Evolutionary conservation across 1,140 invertebrate genomes (phyloP).

Genomic region (Maconellicoccus hirsutus): DNA sequence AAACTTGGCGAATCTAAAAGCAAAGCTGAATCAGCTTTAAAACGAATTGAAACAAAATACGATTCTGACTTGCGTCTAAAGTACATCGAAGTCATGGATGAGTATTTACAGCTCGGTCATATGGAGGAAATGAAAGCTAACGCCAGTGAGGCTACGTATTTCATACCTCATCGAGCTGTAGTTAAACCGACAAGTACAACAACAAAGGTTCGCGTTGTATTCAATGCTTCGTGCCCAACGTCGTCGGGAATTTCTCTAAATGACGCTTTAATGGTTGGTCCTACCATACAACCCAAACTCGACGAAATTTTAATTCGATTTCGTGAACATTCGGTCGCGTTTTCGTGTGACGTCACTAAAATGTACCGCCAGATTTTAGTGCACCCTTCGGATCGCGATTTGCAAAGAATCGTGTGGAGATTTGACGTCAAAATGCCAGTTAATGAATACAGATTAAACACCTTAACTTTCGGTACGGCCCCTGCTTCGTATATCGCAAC

Average conservation of each 20-base stretch:
- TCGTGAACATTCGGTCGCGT: constrained; percentile 24
- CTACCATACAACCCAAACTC: constrained; percentile 28
- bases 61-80: neutral
- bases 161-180: constrained; percentile 32
- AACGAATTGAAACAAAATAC: neutral
- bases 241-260: constrained; percentile 23
- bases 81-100: neutral
- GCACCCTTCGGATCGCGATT: neutral
- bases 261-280: constrained; percentile 22
- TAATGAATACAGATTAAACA: constrained; percentile 30
- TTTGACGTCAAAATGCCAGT: constrained; percentile 28
- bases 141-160: constrained; percentile 23
- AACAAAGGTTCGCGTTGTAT: constrained; percentile 31
- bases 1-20: neutral
- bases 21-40: neutral
- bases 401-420: constrained; percentile 36
- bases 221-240: constrained; percentile 29
- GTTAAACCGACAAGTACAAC: constrained; percentile 29
- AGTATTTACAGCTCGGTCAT: neutral
- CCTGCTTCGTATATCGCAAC: constrained; percentile 33
- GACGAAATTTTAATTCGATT: constrained; percentile 31
- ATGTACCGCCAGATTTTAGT: constrained; percentile 35
- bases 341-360: constrained; percentile 35
- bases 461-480: constrained; percentile 33
- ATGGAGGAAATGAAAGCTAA: neutral